Percentiles rank a stretch among this genome's conserved stretches.
Conservation (phyloP, 1,140 invertebrate species). For the Pseudomyrmex sp. region DNA sequence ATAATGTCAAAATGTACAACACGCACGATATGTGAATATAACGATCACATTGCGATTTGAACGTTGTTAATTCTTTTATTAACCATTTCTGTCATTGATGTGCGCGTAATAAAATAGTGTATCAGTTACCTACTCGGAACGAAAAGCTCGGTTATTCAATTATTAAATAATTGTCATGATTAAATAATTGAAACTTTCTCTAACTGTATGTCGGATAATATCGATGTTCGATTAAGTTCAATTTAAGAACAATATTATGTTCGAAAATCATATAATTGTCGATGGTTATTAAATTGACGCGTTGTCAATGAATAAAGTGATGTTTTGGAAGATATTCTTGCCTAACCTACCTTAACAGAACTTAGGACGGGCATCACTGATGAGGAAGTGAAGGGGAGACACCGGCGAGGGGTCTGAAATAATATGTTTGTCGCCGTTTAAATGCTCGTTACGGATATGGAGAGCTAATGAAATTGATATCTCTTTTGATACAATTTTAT, state of each 20-base stretch:
- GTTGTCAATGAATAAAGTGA: conserved; percentile 8
- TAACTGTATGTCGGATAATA: no score
- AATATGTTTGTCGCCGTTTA: conserved; percentile 59
- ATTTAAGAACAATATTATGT: no score
- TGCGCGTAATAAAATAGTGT: neutral
- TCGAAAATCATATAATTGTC: conserved; percentile 2
- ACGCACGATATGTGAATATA: neutral
- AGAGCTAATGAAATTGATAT: conserved; percentile 39
- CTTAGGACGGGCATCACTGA: conserved; percentile 37
- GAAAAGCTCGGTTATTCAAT: neutral
- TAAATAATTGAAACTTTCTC: no score
- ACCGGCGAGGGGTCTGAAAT: conserved; percentile 19
- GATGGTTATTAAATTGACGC: conserved; percentile 13
- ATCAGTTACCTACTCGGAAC: neutral
- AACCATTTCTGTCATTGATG: neutral
- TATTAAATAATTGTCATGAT: neutral
- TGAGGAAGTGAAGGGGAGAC: conserved; percentile 58
- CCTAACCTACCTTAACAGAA: conserved; percentile 69
- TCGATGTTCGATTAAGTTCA: conserved; percentile 10
- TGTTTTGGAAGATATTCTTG: conserved; percentile 39
- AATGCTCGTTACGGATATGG: neutral
- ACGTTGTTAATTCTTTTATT: neutral
- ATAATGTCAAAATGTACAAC: neutral
- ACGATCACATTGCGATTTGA: neutral
- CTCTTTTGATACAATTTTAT: neutral